Conservation (phyloP, 1,140 invertebrate genomes). For the Agrypnia vestita region DNA sequence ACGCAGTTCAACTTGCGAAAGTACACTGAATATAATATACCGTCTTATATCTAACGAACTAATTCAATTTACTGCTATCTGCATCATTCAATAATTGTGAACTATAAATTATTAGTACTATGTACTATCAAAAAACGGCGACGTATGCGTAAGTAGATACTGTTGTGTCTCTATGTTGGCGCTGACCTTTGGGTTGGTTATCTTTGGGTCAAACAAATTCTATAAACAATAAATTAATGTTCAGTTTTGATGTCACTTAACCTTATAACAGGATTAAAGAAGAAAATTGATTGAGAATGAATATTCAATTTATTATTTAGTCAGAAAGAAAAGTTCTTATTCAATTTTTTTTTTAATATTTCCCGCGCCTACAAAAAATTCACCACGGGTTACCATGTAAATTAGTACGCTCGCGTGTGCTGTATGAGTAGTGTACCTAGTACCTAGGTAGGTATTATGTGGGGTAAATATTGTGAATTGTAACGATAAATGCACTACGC, state of each 20-base stretch:
- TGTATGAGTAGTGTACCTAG: no score
- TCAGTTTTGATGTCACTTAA: background rate
- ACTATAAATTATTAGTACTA: background rate
- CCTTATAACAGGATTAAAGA: background rate
- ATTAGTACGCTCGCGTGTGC: no score
- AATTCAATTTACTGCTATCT: conserved; percentile 6
- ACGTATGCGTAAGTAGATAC: conserved; percentile 19
- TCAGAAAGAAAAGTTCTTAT: no score
- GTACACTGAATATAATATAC: background rate
- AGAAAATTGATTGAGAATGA: background rate
- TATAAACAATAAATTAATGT: background rate
- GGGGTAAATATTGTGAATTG: no score
- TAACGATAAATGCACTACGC: no score
- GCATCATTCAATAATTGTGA: conserved; percentile 2
- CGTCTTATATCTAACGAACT: background rate
- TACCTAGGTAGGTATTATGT: no score
- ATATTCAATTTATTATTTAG: no score
- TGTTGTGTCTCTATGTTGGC: background rate
- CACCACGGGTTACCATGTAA: no score
- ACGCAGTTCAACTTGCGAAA: background rate
- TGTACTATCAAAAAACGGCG: conserved; percentile 1
- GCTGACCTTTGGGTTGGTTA: conserved; percentile 30
- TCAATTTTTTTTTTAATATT: no score
- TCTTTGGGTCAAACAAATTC: conserved; percentile 34
- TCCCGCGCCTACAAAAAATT: no score